Percentiles rank a stretch among this genome's conserved stretches.
phyloP scores from a whole-genome alignment of 2,113 vertebrate species.

The Eulacestoma nigropectus region DNA sequence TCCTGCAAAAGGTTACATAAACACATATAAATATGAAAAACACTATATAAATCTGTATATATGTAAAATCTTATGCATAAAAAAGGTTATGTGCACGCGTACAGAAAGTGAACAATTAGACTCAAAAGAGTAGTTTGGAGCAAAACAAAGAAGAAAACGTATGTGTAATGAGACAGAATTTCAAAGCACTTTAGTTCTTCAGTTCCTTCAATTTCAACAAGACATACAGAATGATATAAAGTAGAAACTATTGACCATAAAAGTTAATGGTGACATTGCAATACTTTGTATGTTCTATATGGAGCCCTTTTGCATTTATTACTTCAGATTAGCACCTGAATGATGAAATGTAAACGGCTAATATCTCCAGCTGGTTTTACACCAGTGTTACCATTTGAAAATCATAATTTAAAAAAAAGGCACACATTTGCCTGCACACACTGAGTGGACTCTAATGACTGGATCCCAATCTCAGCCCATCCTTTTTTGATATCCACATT shows the following conservation, averaged over 20 bases:
- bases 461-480: neutral
- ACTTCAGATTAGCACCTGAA: neutral
- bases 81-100: neutral
- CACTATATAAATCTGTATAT: neutral
- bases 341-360: neutral
- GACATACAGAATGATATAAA: neutral
- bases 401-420: neutral
- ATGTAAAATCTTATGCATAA: neutral
- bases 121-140: neutral
- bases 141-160: neutral
- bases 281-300: neutral
- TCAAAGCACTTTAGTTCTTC: neutral
- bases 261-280: neutral
- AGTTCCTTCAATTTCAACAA: neutral
- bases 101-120: neutral
- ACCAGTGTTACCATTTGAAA: neutral
- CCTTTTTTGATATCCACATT: neutral
- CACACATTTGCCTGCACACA: neutral
- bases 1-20: neutral
- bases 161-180: neutral
- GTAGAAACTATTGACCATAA: neutral
- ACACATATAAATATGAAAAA: neutral
- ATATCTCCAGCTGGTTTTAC: neutral
- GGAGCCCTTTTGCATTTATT: neutral
- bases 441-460: neutral